Evolutionary conservation across 2,113 vertebrate genomes (phyloP).

Genomic region (Solea senegalensis): DNA sequence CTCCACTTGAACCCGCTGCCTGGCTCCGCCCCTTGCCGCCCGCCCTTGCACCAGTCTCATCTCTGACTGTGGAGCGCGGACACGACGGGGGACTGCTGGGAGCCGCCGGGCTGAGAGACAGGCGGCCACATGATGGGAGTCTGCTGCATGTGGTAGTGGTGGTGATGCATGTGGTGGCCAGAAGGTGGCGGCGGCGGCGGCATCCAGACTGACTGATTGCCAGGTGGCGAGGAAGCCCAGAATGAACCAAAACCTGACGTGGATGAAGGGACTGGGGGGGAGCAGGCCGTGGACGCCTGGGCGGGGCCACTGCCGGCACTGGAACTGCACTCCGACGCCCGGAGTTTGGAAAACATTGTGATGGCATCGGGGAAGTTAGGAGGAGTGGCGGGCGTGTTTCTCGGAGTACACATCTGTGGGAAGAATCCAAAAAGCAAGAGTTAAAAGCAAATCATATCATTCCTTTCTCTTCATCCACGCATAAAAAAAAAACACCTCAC

Average conservation of each 20-base stretch:
- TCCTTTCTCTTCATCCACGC: no score
- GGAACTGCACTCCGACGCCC: slow-evolving; percentile 84
- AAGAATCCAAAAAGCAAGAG: no score
- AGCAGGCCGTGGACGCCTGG: slow-evolving; percentile 85
- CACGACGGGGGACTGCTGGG: slow-evolving; percentile 84
- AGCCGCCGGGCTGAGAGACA: slow-evolving; percentile 70
- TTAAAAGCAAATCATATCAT: no score
- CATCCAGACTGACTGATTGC: slow-evolving; percentile 86
- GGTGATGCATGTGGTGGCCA: slow-evolving; percentile 66
- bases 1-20: background rate
- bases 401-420: slow-evolving; percentile 93
- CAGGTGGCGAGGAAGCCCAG: slow-evolving; percentile 90
- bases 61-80: slow-evolving; percentile 87
- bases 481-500: no score
- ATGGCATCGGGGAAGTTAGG: slow-evolving; percentile 95
- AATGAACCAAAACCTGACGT: slow-evolving; percentile 84
- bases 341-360: slow-evolving; percentile 96
- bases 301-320: slow-evolving; percentile 78
- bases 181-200: slow-evolving; percentile 87
- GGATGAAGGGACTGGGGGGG: slow-evolving; percentile 82
- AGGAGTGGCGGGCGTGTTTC: slow-evolving; percentile 94
- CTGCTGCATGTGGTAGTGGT: slow-evolving; percentile 79
- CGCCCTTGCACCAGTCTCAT: slow-evolving; percentile 80
- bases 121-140: slow-evolving; percentile 88
- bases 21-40: background rate